Base-by-base conservation (phyloP, 92 coral and sea anemone genomes). In the Bergia puertoricense region DNA sequence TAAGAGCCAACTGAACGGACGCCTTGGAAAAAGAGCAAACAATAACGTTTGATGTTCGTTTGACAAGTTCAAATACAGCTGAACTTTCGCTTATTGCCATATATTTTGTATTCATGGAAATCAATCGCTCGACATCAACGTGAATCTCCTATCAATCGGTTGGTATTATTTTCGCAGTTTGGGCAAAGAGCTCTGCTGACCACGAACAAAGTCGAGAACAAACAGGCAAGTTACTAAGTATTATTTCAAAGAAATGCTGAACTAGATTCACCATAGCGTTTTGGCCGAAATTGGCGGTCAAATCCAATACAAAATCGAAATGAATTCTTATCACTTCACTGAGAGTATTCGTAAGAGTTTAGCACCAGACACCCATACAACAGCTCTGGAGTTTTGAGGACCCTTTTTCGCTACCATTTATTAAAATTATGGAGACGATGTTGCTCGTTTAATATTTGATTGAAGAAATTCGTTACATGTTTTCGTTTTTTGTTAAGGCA, bases 31-130 rank as follows among this genome's bases (percentile, higher is more conserved):
- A 20, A 78, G 14, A 73, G 40, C 40, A 78, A 78, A 78, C 41
- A 78, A 46, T n/a, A 50, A 79, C 59, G 67, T 79, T 79, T 79
- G 82, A 46, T 79, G 82, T 36, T 30, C 67, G 59, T 50, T 79
- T 79, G 82, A 79, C 82, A 79, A n/a, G 66, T 45, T 79, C 82
- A 79, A 79, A 79, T 1, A 79, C 82, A 79, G 82, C 82, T 79
- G 82, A 79, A 76, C 30, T 42, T 45, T 76, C 7, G 30, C 11
- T 5, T 18, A 42, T 23, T 22, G 16, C 82, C 42, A 46, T 48
- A 79, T 50, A 54, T 54, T 30, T 30, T 79, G 82, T 79, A n/a
- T 79, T 79, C 82, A 79, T 79, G 82, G 81, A 79, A 30, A 79
- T 79, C 50, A 79, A 79, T 46, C 82, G n/a, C 66, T 79, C 66